Percentiles rank a stretch among this genome's conserved stretches.
phyloP scores from a whole-genome alignment of 1,140 invertebrate species.

The Phenacoccus solenopsis region DNA sequence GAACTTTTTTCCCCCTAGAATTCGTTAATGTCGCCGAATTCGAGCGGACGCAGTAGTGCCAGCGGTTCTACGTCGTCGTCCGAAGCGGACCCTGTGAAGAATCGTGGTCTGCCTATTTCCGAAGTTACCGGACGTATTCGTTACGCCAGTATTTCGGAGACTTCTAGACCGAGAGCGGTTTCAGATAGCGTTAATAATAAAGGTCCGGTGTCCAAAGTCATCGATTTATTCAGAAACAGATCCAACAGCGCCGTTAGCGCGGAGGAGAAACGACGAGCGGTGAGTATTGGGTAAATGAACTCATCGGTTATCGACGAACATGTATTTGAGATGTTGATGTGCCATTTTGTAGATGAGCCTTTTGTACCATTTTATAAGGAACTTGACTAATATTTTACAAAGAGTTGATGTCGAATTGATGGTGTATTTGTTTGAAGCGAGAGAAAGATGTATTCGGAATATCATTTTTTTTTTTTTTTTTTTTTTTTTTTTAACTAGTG shows the following conservation, averaged over 20 bases:
- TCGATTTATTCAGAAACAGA: constrained; percentile 74
- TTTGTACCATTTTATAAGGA: too few relatives aligned
- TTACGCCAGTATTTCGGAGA: constrained; percentile 18
- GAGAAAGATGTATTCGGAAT: too few relatives aligned
- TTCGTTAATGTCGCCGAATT: constrained; percentile 32
- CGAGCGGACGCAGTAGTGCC: constrained; percentile 24
- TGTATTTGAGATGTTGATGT: too few relatives aligned
- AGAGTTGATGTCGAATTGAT: too few relatives aligned
- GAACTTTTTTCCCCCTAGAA: constrained; percentile 29
- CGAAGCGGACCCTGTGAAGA: constrained; percentile 20
- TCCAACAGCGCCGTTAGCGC: constrained; percentile 55
- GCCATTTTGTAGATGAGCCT: too few relatives aligned
- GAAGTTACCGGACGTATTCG: constrained; percentile 19
- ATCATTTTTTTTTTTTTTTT: too few relatives aligned
- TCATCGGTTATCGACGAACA: too few relatives aligned
- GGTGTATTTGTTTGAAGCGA: too few relatives aligned
- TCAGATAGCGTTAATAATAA: constrained; percentile 36
- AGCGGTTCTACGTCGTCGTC: constrained; percentile 23
- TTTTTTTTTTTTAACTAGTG: too few relatives aligned
- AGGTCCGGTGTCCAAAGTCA: constrained; percentile 72
- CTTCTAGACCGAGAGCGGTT: constrained; percentile 36
- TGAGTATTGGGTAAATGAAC: too few relatives aligned
- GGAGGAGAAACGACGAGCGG: constrained; percentile 60
- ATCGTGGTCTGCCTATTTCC: constrained; percentile 12
- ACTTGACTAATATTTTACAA: too few relatives aligned